A percentile compares a stretch with the other conserved stretches of the same genome.
phyloP scores from a whole-genome alignment of 2,113 vertebrate species.

The Phyllostomus hastatus region DNA sequence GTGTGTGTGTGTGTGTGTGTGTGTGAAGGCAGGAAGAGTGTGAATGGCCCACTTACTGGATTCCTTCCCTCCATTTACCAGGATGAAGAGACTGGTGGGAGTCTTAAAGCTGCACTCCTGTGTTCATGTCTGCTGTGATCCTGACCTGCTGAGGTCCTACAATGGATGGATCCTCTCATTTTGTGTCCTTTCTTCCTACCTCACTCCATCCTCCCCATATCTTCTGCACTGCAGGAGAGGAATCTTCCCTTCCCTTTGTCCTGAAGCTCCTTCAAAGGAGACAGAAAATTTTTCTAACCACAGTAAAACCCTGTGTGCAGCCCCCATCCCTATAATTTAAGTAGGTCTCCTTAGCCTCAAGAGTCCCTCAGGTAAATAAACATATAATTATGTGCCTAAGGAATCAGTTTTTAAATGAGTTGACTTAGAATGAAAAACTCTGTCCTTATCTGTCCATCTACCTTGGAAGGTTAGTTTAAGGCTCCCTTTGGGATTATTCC shows the following conservation, averaged over 20 bases:
- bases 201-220: neutral
- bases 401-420: slow-evolving; percentile 65
- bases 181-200: accelerated
- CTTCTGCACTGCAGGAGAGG: neutral
- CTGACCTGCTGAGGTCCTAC: accelerated
- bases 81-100: neutral
- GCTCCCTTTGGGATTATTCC: neutral
- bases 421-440: slow-evolving; percentile 56
- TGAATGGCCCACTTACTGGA: neutral
- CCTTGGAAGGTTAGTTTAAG: neutral
- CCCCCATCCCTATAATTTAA: slow-evolving; percentile 61
- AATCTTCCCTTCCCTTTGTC: neutral
- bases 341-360: slow-evolving; percentile 63
- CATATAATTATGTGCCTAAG: slow-evolving; percentile 74
- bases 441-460: slow-evolving; percentile 27
- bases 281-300: slow-evolving; percentile 48
- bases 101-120: neutral
- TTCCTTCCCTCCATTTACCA: too few species aligned
- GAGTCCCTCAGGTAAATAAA: slow-evolving; percentile 71
- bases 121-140: neutral
- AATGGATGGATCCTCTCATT: accelerated
- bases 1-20: too few species aligned
- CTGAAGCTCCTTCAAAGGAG: slow-evolving; percentile 22
- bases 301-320: slow-evolving; percentile 33
- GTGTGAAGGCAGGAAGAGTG: neutral